phyloP scores from a whole-genome alignment of 2,888 invertebrate genomes.

The Papilio elwesi region DNA sequence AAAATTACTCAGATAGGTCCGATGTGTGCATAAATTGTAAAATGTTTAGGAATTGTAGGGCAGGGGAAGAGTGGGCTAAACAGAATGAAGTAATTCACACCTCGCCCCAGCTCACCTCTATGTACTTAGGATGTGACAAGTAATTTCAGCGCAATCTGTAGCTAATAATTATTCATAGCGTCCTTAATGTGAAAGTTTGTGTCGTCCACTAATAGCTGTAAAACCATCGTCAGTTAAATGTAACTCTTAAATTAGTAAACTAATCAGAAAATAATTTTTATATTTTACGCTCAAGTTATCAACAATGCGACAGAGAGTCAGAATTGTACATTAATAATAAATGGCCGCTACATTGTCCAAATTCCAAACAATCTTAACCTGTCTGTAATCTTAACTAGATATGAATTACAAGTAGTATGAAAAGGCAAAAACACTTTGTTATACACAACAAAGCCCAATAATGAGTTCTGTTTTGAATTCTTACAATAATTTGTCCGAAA shows the following conservation, averaged over 20 bases:
- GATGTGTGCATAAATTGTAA: background rate
- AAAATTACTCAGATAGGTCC: background rate
- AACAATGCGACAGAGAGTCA: too few species aligned
- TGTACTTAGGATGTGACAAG: conserved; percentile 21
- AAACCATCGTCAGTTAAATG: background rate
- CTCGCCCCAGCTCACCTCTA: background rate
- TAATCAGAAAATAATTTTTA: background rate
- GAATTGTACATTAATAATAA: too few species aligned
- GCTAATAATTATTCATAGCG: conserved; percentile 22
- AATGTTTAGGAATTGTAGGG: too few species aligned
- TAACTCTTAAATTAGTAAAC: background rate
- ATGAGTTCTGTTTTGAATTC: too few species aligned
- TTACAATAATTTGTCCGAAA: too few species aligned
- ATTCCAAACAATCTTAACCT: too few species aligned
- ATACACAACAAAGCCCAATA: too few species aligned
- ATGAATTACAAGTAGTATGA: too few species aligned
- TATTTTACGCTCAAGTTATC: background rate
- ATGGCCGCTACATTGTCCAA: too few species aligned
- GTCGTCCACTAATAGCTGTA: conserved; percentile 39
- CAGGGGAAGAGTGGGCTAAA: background rate
- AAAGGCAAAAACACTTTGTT: too few species aligned
- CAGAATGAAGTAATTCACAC: background rate
- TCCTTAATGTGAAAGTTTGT: conserved; percentile 30
- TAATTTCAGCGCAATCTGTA: background rate
- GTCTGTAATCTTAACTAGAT: too few species aligned